These are phyloP conservation scores for Dendrophyllia cribrosa DNA, from an alignment of 64 coral and sea anemone species.

Conservation along the genomic window DNA sequence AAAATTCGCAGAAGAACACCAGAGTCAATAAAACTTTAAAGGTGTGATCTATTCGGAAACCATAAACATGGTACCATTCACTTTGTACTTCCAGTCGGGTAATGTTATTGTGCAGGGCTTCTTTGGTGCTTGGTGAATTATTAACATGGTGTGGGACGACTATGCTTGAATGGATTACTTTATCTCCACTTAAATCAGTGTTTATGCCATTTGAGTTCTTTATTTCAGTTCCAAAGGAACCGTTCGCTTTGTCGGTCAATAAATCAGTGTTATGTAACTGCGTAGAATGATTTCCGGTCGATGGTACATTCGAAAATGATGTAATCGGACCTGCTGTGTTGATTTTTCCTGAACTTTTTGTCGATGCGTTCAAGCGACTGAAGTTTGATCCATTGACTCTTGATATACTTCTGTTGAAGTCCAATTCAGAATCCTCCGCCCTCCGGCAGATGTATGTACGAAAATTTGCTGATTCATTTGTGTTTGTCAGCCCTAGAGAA, in stretches of 20 bases:
- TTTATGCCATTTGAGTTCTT: background rate
- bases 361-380: constrained; percentile 1
- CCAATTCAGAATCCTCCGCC: background rate
- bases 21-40: constrained; percentile 79
- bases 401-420: background rate
- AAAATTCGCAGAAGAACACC: constrained; percentile 69
- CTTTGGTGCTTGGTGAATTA: constrained; percentile 15
- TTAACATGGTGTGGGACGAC: constrained; percentile 1
- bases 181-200: background rate
- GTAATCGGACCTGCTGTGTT: background rate
- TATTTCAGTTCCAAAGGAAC: background rate
- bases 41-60: constrained; percentile 76
- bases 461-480: constrained; percentile 20
- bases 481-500: constrained; percentile 69
- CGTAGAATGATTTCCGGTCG: background rate
- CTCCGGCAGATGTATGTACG: constrained; percentile 37
- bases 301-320: background rate
- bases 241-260: background rate
- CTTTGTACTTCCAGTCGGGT: background rate
- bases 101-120: background rate
- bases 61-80: constrained; percentile 28
- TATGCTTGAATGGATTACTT: background rate
- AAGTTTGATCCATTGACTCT: constrained; percentile 26
- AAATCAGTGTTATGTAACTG: background rate
- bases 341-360: background rate